Percentiles rank a stretch among this genome's conserved stretches.
Evolutionary conservation across 2,113 vertebrate species (phyloP).

Genomic region (Campylorhamphus procurvoides): DNA sequence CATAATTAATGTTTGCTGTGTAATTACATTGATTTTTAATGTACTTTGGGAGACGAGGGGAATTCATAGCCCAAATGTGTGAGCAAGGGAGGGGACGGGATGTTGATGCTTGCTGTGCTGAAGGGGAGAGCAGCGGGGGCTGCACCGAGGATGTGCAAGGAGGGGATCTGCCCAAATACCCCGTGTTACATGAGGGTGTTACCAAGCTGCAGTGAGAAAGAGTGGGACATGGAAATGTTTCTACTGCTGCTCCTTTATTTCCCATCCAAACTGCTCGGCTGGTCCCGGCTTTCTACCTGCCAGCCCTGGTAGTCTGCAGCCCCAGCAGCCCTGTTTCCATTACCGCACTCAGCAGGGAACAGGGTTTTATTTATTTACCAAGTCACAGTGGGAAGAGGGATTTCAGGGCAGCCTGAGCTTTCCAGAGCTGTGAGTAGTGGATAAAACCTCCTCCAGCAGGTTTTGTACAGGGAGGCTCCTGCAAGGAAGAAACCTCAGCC

Average conservation of each 20-base stretch:
- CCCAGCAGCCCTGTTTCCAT: background rate
- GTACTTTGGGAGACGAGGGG: constrained; percentile 7
- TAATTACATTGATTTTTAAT: constrained; percentile 65
- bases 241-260: background rate
- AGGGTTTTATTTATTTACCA: constrained; percentile 39
- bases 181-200: rapidly evolving
- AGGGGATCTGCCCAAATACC: background rate
- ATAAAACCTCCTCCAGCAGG: constrained; percentile 13
- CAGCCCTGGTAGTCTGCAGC: background rate
- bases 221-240: background rate
- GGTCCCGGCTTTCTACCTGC: background rate
- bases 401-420: constrained; percentile 31
- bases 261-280: rapidly evolving
- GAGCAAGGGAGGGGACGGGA: background rate
- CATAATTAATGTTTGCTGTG: constrained; percentile 66
- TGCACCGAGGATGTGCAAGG: background rate
- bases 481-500: background rate
- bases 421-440: background rate
- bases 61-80: background rate
- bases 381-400: background rate
- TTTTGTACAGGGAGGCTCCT: background rate
- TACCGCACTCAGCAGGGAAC: background rate
- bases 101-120: rapidly evolving
- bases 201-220: background rate
- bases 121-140: background rate